Percentiles rank a stretch among this genome's conserved stretches.
Evolutionary conservation across 2,888 invertebrate genomes (phyloP).

Genomic region (Drosophila dives): DNA sequence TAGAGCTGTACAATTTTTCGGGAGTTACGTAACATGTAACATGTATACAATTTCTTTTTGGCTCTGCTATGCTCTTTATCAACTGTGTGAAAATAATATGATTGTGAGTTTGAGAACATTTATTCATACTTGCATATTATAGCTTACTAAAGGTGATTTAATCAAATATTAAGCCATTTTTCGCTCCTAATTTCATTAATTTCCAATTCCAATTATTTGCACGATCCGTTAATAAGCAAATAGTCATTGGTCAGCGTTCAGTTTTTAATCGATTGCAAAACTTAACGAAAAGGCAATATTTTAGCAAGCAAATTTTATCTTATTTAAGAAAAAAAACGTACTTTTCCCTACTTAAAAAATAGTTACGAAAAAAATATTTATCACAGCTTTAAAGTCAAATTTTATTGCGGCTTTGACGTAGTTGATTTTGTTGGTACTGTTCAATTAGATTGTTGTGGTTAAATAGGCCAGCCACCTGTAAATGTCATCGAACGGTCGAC

Average conservation of each 20-base stretch:
- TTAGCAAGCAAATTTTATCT: not conserved
- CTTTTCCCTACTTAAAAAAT: not conserved
- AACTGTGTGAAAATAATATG: not conserved
- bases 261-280: too few species aligned
- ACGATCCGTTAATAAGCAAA: too few species aligned
- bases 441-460: slow-evolving; percentile 26
- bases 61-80: slow-evolving; percentile 15
- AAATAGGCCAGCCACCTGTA: slow-evolving; percentile 47
- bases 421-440: slow-evolving; percentile 6
- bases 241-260: too few species aligned
- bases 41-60: slow-evolving; percentile 15
- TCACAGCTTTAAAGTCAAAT: not conserved
- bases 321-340: not conserved
- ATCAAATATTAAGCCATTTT: too few species aligned
- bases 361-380: not conserved
- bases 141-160: too few species aligned
- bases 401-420: slow-evolving; percentile 15
- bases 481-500: slow-evolving; percentile 22
- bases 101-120: not conserved
- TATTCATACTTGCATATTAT: not conserved
- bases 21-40: slow-evolving; percentile 62
- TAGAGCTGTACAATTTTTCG: slow-evolving; percentile 59
- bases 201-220: too few species aligned
- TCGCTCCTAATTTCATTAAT: not conserved
- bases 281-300: too few species aligned